Evolutionary conservation across 2,797 vertebrate species (phyloP).

Genomic region (Podarcis siculus): DNA sequence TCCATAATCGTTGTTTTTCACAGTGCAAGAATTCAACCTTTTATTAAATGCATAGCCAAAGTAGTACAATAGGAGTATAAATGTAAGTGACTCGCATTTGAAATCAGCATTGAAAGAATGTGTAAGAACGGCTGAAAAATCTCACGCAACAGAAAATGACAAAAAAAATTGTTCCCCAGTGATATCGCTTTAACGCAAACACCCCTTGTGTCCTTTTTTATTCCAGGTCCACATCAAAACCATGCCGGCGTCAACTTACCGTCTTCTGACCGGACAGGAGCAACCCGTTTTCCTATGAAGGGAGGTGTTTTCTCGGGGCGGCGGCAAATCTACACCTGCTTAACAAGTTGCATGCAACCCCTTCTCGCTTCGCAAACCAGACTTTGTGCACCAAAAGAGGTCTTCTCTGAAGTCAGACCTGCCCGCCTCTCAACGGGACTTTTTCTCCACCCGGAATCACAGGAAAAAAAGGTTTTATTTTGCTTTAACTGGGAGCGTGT

Average conservation of each 20-base stretch:
- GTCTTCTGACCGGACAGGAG: slow-evolving; percentile 94
- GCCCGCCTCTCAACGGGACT: neutral
- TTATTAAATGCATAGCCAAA: too few species aligned
- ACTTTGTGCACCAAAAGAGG: too few species aligned
- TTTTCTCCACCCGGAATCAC: neutral
- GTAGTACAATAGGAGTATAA: too few species aligned
- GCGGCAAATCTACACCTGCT: neutral
- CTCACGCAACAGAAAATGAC: too few species aligned
- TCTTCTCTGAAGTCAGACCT: neutral
- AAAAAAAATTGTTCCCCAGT: too few species aligned
- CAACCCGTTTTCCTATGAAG: slow-evolving; percentile 91
- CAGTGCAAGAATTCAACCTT: too few species aligned
- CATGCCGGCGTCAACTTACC: slow-evolving; percentile 95
- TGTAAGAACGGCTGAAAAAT: too few species aligned
- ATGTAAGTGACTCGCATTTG: too few species aligned
- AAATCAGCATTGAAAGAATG: too few species aligned
- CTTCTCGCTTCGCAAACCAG: neutral
- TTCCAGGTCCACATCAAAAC: slow-evolving; percentile 95
- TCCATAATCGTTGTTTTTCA: too few species aligned
- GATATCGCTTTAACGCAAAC: neutral
- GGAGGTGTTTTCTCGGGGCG: neutral
- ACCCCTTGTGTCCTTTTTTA: neutral
- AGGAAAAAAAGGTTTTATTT: too few species aligned
- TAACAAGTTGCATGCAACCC: neutral
- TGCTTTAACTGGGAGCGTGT: neutral